These are phyloP conservation scores for Simalia tracyae DNA, from an alignment of 2,797 vertebrate genomes.

Conservation along the genomic window DNA sequence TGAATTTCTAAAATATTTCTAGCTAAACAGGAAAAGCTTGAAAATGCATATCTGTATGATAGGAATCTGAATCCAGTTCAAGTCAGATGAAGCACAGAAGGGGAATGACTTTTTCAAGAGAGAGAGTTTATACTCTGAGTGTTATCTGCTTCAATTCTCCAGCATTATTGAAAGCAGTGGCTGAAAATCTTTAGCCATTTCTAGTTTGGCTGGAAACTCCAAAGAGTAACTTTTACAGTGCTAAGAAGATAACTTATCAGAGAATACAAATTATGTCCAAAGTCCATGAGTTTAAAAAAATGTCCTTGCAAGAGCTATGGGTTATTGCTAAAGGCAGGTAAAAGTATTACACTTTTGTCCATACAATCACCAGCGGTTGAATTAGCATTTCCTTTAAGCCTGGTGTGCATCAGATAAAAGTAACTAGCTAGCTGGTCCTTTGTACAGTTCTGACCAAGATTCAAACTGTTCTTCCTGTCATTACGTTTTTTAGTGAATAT, in stretches of 20 bases:
- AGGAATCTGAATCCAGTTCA: neutral
- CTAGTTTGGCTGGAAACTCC: neutral
- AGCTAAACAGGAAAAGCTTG: too few relatives aligned
- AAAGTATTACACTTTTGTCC: neutral
- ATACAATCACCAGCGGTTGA: neutral
- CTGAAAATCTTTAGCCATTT: neutral
- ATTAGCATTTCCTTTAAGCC: neutral
- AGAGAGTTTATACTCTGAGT: neutral
- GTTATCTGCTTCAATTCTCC: neutral
- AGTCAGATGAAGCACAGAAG: neutral
- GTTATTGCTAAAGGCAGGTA: neutral
- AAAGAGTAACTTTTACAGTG: neutral
- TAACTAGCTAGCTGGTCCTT: neutral
- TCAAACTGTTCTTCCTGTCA: neutral
- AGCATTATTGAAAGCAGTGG: too few relatives aligned
- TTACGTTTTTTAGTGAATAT: neutral
- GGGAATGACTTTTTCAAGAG: neutral
- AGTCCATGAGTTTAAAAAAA: conserved; percentile 5
- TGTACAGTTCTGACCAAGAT: neutral
- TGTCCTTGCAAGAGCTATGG: neutral
- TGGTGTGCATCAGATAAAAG: neutral
- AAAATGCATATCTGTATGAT: too few relatives aligned
- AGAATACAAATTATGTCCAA: neutral
- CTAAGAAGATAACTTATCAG: neutral
- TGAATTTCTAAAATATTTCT: too few relatives aligned